Evolutionary conservation across 2,888 invertebrate genomes (phyloP).

Genomic region (Harpalus rubripes): DNA sequence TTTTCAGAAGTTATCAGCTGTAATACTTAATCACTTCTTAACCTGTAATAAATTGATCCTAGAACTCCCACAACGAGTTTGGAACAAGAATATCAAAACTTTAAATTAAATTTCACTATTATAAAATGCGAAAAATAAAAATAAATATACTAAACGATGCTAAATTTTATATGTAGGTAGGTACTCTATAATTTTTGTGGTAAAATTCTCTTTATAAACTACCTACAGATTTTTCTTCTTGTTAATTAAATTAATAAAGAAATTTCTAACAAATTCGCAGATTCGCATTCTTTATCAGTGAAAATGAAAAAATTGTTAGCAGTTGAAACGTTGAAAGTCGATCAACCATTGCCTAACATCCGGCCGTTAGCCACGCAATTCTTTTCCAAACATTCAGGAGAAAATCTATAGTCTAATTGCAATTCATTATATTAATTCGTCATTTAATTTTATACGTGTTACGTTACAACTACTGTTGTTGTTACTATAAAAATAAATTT

Average conservation of each 20-base stretch:
- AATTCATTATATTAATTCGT: conserved; percentile 58
- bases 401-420: conserved; percentile 44
- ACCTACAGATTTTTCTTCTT: no score
- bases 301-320: not conserved
- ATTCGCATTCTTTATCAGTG: not conserved
- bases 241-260: no score
- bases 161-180: no score
- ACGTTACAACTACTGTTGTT: conserved; percentile 34
- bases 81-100: no score
- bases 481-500: conserved; percentile 29
- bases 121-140: no score
- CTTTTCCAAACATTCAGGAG: conserved; percentile 28
- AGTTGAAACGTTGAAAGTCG: conserved; percentile 53
- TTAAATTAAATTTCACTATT: no score
- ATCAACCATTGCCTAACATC: conserved; percentile 33
- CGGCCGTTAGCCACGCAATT: conserved; percentile 24
- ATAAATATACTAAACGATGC: no score
- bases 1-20: conserved; percentile 2
- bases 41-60: not conserved
- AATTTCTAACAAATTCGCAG: not conserved
- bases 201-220: no score
- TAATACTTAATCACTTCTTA: conserved; percentile 23
- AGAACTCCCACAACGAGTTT: no score
- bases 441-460: conserved; percentile 50
- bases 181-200: no score